A percentile compares a stretch with the other conserved stretches of the same genome.
Conservation (phyloP, 2,888 invertebrate species). For the Artemia sinica region DNA sequence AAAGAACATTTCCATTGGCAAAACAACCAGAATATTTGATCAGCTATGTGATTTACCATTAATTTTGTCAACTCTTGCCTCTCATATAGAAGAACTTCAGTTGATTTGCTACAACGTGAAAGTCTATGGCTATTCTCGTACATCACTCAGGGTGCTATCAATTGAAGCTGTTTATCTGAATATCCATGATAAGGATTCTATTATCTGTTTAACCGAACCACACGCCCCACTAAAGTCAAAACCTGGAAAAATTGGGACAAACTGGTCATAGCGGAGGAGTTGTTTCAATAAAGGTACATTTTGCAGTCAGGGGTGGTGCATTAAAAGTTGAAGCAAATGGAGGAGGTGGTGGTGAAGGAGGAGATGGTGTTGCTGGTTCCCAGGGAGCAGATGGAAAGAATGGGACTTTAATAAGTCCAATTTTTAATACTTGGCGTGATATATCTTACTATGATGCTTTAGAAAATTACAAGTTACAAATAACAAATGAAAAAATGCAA, state of each 20-base stretch:
- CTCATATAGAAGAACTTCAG: not conserved
- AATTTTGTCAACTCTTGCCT: not conserved
- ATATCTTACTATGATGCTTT: not conserved
- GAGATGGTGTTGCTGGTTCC: not conserved
- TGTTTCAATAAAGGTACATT: not conserved
- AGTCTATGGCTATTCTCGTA: not conserved
- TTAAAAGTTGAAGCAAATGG: not conserved
- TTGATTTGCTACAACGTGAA: not conserved
- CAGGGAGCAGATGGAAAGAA: no score
- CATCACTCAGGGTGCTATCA: not conserved
- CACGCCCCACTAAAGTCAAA: not conserved
- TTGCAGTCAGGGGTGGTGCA: not conserved
- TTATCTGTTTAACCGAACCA: not conserved
- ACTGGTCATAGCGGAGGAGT: not conserved
- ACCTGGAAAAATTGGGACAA: not conserved
- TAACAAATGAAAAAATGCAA: no score
- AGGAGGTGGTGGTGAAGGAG: not conserved
- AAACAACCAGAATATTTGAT: not conserved
- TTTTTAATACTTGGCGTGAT: no score
- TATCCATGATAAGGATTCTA: not conserved
- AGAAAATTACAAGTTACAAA: no score
- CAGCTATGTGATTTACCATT: not conserved
- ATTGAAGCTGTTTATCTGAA: not conserved
- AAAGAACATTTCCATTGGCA: not conserved
- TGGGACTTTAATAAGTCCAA: no score